Percentiles rank a stretch among this genome's conserved stretches.
phyloP scores from a whole-genome alignment of 2,797 vertebrate genomes.

The Chelmon rostratus region DNA sequence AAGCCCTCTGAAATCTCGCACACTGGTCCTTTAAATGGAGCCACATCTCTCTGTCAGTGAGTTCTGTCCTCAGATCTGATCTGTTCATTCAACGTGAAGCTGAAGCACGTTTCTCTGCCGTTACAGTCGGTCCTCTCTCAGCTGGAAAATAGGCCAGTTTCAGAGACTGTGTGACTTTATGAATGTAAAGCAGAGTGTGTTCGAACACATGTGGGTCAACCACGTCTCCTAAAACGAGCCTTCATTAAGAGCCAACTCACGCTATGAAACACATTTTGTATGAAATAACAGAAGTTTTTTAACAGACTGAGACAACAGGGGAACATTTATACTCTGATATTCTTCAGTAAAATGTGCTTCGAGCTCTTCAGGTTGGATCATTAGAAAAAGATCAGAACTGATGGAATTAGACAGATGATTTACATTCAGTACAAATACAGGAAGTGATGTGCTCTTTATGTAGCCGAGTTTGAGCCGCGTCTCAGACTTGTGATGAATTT shows the following conservation, averaged over 20 bases:
- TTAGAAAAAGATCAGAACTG: not conserved
- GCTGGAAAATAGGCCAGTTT: not conserved
- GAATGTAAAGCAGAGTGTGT: not conserved
- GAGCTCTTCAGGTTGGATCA: not conserved
- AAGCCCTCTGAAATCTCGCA: no score
- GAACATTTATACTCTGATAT: not conserved
- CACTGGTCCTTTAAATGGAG: not conserved
- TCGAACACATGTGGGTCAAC: not conserved
- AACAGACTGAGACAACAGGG: not conserved
- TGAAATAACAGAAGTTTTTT: not conserved
- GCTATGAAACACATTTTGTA: not conserved
- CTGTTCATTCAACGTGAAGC: not conserved
- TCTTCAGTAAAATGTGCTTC: not conserved
- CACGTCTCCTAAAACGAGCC: not conserved
- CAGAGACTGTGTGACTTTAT: not conserved
- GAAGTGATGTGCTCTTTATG: no score
- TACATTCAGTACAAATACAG: no score
- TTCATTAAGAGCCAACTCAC: not conserved
- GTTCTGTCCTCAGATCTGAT: constrained; percentile 8
- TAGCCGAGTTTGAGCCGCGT: not conserved
- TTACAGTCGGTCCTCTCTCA: not conserved
- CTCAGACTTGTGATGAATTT: not conserved
- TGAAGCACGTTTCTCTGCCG: constrained; percentile 3
- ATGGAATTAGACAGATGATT: no score
- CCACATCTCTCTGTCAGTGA: not conserved